These are phyloP conservation scores for Dusona sp. DNA, from an alignment of 2,888 invertebrate genomes.

Conservation along the genomic window DNA sequence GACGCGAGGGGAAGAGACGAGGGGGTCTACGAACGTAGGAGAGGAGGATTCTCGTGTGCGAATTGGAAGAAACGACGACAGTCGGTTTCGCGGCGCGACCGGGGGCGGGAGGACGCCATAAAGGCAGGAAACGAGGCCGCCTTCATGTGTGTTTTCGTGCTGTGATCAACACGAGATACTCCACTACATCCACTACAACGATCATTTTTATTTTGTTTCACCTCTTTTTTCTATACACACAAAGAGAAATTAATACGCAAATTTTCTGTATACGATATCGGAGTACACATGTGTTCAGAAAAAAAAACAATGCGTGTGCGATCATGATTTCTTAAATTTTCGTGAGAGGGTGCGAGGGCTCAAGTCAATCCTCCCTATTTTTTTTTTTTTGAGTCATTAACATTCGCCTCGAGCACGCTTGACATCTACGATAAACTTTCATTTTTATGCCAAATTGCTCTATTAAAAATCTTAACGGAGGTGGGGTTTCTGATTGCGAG, in stretches of 20 bases:
- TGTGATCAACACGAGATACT: constrained; percentile 45
- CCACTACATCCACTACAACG: constrained; percentile 54
- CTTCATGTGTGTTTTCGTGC: constrained; percentile 41
- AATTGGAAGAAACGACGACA: constrained; percentile 69
- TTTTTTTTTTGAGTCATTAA: background rate
- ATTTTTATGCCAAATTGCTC: background rate
- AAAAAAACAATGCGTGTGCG: background rate
- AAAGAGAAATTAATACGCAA: background rate
- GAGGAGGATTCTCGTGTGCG: constrained; percentile 68
- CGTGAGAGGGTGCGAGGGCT: background rate
- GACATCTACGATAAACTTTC: background rate
- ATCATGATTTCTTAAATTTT: background rate
- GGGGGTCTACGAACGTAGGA: constrained; percentile 55
- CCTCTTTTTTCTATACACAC: background rate
- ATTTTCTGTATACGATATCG: background rate
- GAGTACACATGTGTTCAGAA: background rate
- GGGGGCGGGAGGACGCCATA: constrained; percentile 70
- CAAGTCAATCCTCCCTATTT: background rate
- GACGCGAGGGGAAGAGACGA: constrained; percentile 46
- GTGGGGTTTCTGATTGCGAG: too few species aligned
- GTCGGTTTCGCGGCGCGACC: constrained; percentile 71
- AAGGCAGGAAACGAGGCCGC: constrained; percentile 67
- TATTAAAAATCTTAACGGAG: background rate
- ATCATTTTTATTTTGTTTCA: constrained; percentile 29
- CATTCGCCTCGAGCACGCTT: background rate